Evolutionary conservation across 1,140 invertebrate genomes (phyloP).

Genomic region (Arion vulgaris): DNA sequence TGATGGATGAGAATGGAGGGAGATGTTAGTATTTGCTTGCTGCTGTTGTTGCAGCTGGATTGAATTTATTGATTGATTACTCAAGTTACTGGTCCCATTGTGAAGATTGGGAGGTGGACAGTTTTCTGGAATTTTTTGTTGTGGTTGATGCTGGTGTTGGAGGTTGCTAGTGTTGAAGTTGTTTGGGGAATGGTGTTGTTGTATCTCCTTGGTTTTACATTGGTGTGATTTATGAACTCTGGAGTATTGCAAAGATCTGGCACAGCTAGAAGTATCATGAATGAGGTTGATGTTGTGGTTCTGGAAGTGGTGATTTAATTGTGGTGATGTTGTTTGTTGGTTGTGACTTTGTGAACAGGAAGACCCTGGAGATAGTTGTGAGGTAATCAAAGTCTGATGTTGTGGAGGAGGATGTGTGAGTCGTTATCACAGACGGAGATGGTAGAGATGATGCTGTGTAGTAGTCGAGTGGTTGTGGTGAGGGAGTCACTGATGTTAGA

Average conservation of each 20-base stretch:
- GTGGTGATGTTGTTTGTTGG: constrained; percentile 5
- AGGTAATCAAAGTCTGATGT: background rate
- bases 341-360: background rate
- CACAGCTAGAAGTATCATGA: constrained; percentile 19
- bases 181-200: background rate
- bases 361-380: background rate
- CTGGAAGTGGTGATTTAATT: background rate
- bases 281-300: background rate
- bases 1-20: background rate
- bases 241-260: constrained; percentile 25
- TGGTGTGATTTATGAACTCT: constrained; percentile 9
- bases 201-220: background rate
- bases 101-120: background rate
- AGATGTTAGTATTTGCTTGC: background rate
- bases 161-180: background rate
- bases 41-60: background rate
- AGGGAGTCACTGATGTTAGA: constrained; percentile 4
- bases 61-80: background rate
- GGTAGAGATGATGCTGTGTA: background rate
- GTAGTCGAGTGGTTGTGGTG: background rate
- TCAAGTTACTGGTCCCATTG: constrained; percentile 9
- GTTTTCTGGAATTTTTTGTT: background rate
- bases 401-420: background rate
- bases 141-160: background rate
- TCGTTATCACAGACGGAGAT: constrained; percentile 19